These are phyloP conservation scores for Ursus arctos DNA, from an alignment of 2,113 vertebrate genomes.

Conservation along the genomic window DNA sequence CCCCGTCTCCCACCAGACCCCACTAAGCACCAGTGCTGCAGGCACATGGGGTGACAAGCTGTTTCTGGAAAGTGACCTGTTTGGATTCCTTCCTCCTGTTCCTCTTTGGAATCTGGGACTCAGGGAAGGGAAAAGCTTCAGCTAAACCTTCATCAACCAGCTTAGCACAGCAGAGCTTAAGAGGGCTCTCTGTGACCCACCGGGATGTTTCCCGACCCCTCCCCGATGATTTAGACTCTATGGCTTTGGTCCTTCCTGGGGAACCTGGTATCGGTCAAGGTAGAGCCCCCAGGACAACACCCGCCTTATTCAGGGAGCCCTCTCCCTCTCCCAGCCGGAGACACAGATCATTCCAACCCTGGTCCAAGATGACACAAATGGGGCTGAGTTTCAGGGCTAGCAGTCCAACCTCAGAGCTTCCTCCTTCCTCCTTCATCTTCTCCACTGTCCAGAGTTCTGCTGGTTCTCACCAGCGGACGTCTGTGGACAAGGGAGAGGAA, in stretches of 20 bases:
- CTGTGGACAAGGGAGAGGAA: background rate
- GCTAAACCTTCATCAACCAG: background rate
- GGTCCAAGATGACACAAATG: background rate
- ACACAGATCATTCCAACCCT: background rate
- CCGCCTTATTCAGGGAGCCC: background rate
- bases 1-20: background rate
- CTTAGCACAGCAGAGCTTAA: background rate
- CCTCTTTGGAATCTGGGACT: background rate
- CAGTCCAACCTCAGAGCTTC: accelerated
- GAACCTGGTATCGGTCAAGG: background rate
- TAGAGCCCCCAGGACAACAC: background rate
- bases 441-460: accelerated
- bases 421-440: background rate
- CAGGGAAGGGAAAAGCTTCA: background rate
- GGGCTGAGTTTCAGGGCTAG: background rate
- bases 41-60: background rate
- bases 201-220: background rate
- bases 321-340: background rate
- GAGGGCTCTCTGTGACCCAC: background rate
- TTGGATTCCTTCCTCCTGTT: background rate
- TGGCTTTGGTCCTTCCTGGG: background rate
- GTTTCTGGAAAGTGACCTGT: background rate
- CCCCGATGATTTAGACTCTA: background rate
- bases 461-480: accelerated
- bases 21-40: background rate